Evolutionary conservation across 2,888 invertebrate genomes (phyloP).

Genomic region (Chromoteleia sp.): DNA sequence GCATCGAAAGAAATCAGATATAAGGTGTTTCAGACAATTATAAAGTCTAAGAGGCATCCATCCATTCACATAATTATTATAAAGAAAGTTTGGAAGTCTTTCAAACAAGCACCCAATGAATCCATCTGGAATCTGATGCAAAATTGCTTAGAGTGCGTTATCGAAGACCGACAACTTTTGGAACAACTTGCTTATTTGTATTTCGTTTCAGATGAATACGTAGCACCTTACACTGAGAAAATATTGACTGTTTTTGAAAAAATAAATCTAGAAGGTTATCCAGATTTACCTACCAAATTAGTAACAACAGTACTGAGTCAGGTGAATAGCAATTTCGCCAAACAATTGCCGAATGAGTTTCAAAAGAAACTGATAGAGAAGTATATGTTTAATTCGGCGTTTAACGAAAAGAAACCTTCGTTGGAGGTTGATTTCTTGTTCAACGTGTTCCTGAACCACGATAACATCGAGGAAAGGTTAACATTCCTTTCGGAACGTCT

Average conservation of each 20-base stretch:
- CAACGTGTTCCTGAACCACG: background rate
- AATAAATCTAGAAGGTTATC: too few species aligned
- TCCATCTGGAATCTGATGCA: slow-evolving; percentile 73
- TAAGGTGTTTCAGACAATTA: slow-evolving; percentile 64
- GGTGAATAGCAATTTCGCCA: too few species aligned
- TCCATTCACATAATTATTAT: slow-evolving; percentile 77
- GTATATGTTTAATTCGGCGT: too few species aligned
- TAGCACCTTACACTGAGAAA: too few species aligned
- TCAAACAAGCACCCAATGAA: slow-evolving; percentile 65
- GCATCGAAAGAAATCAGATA: slow-evolving; percentile 64
- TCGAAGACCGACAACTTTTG: slow-evolving; percentile 66
- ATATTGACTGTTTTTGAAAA: too few species aligned
- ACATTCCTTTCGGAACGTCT: background rate
- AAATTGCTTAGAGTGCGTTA: slow-evolving; percentile 64
- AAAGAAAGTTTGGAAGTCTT: slow-evolving; percentile 56
- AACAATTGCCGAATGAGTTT: too few species aligned
- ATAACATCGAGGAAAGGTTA: background rate
- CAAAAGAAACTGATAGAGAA: too few species aligned
- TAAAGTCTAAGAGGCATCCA: slow-evolving; percentile 72
- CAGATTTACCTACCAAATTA: too few species aligned
- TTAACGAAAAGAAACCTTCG: background rate
- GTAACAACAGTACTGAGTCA: too few species aligned
- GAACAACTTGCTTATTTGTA: too few species aligned
- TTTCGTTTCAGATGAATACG: too few species aligned
- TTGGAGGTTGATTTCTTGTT: background rate